These are phyloP conservation scores for Brenthis hecate DNA, from an alignment of 2,888 invertebrate species.

Conservation along the genomic window DNA sequence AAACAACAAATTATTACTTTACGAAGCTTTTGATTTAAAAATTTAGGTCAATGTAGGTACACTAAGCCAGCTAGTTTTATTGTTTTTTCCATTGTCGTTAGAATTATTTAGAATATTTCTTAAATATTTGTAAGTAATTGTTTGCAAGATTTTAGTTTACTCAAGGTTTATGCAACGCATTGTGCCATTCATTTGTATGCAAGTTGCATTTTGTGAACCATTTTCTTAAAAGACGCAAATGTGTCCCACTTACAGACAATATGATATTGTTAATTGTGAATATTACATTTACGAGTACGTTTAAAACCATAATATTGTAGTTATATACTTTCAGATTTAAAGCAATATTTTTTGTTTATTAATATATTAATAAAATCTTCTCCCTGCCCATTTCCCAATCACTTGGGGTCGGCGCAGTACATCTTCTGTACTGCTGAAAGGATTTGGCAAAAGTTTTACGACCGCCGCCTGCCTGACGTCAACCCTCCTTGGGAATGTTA, in stretches of 20 bases:
- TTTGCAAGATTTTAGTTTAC: conserved; percentile 10
- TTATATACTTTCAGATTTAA: not conserved
- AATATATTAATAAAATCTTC: too few species aligned
- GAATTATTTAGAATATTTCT: conserved; percentile 7
- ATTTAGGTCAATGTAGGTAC: not conserved
- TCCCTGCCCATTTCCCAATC: too few species aligned
- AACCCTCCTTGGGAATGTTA: too few species aligned
- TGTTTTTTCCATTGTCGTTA: conserved; percentile 4
- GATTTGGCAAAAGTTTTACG: too few species aligned
- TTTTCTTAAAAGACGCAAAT: conserved; percentile 23
- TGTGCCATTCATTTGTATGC: conserved; percentile 32
- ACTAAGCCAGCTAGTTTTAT: not conserved
- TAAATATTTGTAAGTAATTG: conserved; percentile 25
- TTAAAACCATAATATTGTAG: not conserved
- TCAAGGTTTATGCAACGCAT: conserved; percentile 19
- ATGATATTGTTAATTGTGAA: conserved; percentile 13
- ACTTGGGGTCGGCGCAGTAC: too few species aligned
- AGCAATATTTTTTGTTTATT: not conserved
- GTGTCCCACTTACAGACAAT: conserved; percentile 19
- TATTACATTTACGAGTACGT: not conserved
- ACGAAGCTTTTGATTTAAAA: not conserved
- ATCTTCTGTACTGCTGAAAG: too few species aligned
- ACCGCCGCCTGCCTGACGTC: too few species aligned
- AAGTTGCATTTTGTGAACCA: conserved; percentile 19
- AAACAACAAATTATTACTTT: too few species aligned